Evolutionary conservation across 2,797 vertebrate genomes (phyloP).

Genomic region (Acipenser ruthenus): DNA sequence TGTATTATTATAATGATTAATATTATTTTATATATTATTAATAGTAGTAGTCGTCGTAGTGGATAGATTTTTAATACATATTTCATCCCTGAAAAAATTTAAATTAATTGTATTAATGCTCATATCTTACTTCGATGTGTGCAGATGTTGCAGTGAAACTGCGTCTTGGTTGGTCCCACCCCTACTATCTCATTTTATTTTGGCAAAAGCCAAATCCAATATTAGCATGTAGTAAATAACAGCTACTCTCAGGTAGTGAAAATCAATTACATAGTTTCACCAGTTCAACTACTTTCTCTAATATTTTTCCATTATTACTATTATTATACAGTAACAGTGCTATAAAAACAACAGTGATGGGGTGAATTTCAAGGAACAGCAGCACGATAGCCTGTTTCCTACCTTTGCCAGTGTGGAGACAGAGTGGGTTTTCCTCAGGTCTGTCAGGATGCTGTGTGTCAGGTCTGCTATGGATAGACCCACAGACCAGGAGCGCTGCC

Average conservation of each 20-base stretch:
- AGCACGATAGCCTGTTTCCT: slow-evolving; percentile 23
- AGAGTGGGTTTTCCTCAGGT: slow-evolving; percentile 81
- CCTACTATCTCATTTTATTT: too few species aligned
- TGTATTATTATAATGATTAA: too few species aligned
- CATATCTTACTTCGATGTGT: too few species aligned
- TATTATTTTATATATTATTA: too few species aligned
- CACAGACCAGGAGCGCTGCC: slow-evolving; percentile 88
- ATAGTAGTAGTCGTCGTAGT: too few species aligned
- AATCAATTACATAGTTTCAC: neutral
- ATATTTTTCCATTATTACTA: neutral
- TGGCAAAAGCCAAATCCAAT: too few species aligned
- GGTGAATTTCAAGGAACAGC: neutral
- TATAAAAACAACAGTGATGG: neutral
- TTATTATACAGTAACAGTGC: neutral
- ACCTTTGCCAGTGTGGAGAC: slow-evolving; percentile 87
- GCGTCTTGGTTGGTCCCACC: too few species aligned
- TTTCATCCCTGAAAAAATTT: too few species aligned
- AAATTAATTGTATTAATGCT: too few species aligned
- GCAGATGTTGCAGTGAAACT: too few species aligned
- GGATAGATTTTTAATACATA: too few species aligned
- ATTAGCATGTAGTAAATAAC: slow-evolving; percentile 35
- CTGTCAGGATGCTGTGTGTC: slow-evolving; percentile 72
- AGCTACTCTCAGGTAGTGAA: slow-evolving; percentile 43
- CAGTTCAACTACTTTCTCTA: neutral
- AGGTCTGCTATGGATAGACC: slow-evolving; percentile 87